Base-by-base conservation (phyloP, 2,888 invertebrate species). In the Bursaphelenchus okinawaensis region DNA sequence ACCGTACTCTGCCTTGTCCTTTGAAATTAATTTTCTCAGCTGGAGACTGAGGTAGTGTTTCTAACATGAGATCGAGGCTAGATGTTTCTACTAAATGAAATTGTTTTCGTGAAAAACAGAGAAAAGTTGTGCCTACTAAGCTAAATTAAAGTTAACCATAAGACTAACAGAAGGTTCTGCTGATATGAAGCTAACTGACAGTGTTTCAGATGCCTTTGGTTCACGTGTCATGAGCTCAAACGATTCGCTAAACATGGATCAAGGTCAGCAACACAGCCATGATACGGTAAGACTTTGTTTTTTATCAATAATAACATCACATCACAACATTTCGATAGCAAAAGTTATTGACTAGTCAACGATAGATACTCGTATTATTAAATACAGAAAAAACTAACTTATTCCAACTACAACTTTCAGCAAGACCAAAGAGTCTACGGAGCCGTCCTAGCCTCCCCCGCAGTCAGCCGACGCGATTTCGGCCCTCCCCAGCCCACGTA, bases 381-480 rank as follows among this genome's bases (percentile, higher is more conserved):
- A n/a, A n/a, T n/a, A n/a, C n/a, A n/a, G n/a, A n/a, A n/a, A n/a
- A n/a, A 40, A 40, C n/a, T 40, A 40, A 40, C 40, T 40, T 40
- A 12, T 4, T 4, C n/a, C 40, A 40, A 40, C 1, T 4, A 16
- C n/a, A 40, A n/a, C n/a, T 40, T 40, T 40, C 6, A 40, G 40
- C n/a, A 1, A 12, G 40, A 40, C 40, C 40, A 40, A n/a, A 12
- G 40, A 40, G 40, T 40, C 40, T 40, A 4, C n/a, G 40, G 40
- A n/a, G 12, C 40, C 12, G 40, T 40, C 40, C 54, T 54, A 3
- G 23, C 60, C 2, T 59, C 60, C 16, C 60, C 60, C 2, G 60
- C 26, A 22, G 51, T 59, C 52, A 54, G 24, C n/a, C 40, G 60
- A 22, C 54, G 60, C 16, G 60, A 59, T 20, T 59, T 59, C 19